These are phyloP conservation scores for Saccostrea echinata DNA, from an alignment of 1,140 invertebrate species.

Conservation along the genomic window DNA sequence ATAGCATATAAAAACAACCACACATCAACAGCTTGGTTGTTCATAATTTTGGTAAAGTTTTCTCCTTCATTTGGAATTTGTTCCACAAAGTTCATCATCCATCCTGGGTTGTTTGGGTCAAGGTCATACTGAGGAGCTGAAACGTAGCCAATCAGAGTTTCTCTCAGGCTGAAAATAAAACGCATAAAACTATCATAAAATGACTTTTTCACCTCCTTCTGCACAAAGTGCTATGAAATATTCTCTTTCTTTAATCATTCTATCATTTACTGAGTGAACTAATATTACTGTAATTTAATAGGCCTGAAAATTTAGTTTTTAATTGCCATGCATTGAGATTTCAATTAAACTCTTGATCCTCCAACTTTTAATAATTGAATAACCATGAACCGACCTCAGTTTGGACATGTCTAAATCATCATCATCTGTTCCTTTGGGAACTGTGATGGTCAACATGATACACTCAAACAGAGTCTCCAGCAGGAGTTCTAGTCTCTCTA, in stretches of 20 bases:
- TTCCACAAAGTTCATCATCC: neutral
- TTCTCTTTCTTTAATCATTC: too few species aligned
- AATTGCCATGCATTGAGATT: too few species aligned
- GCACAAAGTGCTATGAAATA: too few species aligned
- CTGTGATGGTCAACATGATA: slow-evolving; percentile 62
- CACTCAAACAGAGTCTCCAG: slow-evolving; percentile 64
- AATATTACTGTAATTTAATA: too few species aligned
- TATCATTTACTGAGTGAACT: too few species aligned
- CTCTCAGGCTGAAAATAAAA: neutral
- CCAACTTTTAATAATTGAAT: too few species aligned
- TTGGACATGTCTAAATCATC: slow-evolving; percentile 44
- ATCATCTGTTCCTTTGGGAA: slow-evolving; percentile 57
- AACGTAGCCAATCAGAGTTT: slow-evolving; percentile 11
- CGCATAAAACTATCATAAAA: too few species aligned
- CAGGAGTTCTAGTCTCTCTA: slow-evolving; percentile 59
- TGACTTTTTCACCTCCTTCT: too few species aligned
- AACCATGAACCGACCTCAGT: too few species aligned
- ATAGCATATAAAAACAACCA: slow-evolving; percentile 39
- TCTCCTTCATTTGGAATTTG: slow-evolving; percentile 35
- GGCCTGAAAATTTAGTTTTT: too few species aligned
- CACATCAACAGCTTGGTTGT: slow-evolving; percentile 5
- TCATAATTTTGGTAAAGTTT: neutral
- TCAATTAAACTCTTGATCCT: too few species aligned
- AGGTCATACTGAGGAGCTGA: slow-evolving; percentile 34
- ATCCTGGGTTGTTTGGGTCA: slow-evolving; percentile 43